Base-by-base conservation (phyloP, 2,113 vertebrate genomes). In the Capra hircus region DNA sequence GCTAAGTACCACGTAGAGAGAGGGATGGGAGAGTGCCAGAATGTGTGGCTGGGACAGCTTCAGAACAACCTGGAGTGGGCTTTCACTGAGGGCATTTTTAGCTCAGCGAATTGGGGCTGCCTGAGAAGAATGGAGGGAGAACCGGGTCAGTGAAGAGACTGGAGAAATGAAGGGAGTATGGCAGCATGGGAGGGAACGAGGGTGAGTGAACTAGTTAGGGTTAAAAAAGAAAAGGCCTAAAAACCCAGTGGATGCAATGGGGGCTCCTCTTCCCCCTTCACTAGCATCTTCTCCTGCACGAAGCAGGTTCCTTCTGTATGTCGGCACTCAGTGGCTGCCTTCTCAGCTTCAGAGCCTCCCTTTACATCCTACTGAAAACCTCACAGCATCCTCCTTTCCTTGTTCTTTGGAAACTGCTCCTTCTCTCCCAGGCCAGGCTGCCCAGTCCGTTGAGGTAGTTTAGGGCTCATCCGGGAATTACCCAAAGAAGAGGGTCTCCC, bases 21-120 rank as follows among this genome's bases (percentile, higher is more conserved):
- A 96, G 48, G 17, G 40, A 45, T 60, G 15, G 59, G 64, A 17
- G 57, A 67, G 10, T 80, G 86, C 43, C 83, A 86, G 80, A 74
- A 78, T 36, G 36, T 95, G 90, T 84, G 84, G 6, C 33, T 92
- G 80, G 62, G 77, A 12, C 52, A 25, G 43, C 52, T 81, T 92
- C 45, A 48, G 77, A 82, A 91, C 62, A 90, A 59, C 91, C 88
- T 90, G 74, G 71, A 53, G 53, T 84, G 50, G n/a, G 48, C 74
- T 92, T 84, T 96, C 80, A 64, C 11, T 71, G 81, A 90, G 81
- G 94, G 52, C 81, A 81, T 81, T 88, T 57, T 95, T n/a, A 85
- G 74, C 67, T 95, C 88, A 85, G 82, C 90, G 96, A 92, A 91
- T 8, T 55, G 55, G 62, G 40, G 74, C 77, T 90, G 28, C 50